These are phyloP conservation scores for Pseudopipra pipra DNA, from an alignment of 2,113 vertebrate genomes.

Conservation along the genomic window DNA sequence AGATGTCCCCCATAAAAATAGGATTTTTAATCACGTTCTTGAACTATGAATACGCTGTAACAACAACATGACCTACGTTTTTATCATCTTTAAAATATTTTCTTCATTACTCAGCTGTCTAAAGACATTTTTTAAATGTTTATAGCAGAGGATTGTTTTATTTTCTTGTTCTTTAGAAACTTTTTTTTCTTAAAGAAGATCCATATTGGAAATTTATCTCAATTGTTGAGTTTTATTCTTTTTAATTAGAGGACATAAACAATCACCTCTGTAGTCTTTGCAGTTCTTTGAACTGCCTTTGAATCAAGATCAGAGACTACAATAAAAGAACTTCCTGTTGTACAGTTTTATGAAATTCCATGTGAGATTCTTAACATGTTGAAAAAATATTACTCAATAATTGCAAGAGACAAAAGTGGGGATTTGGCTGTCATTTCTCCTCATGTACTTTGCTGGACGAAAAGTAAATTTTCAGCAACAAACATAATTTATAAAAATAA, in stretches of 20 bases:
- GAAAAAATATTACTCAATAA: neutral
- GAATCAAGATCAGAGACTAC: slow-evolving; percentile 40
- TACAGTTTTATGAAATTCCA: neutral
- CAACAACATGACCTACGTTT: neutral
- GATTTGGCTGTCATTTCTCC: neutral
- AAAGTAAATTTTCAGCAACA: neutral
- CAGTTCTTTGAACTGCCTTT: slow-evolving; percentile 41
- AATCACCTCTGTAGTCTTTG: neutral
- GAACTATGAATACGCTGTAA: neutral
- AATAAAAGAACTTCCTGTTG: neutral
- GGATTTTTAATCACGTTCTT: neutral
- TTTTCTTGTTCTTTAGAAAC: neutral
- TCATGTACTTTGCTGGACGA: neutral
- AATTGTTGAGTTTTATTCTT: neutral
- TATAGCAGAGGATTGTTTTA: neutral
- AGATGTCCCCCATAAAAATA: neutral
- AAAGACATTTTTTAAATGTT: neutral
- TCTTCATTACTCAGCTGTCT: neutral
- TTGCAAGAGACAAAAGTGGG: neutral
- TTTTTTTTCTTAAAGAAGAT: neutral
- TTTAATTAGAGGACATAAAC: slow-evolving; percentile 20
- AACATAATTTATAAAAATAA: neutral
- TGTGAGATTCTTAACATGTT: neutral
- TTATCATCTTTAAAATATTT: neutral
- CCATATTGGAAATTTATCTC: neutral